Evolutionary conservation across 2,797 vertebrate species (phyloP).

Genomic region (Pantherophis alleghaniensis): DNA sequence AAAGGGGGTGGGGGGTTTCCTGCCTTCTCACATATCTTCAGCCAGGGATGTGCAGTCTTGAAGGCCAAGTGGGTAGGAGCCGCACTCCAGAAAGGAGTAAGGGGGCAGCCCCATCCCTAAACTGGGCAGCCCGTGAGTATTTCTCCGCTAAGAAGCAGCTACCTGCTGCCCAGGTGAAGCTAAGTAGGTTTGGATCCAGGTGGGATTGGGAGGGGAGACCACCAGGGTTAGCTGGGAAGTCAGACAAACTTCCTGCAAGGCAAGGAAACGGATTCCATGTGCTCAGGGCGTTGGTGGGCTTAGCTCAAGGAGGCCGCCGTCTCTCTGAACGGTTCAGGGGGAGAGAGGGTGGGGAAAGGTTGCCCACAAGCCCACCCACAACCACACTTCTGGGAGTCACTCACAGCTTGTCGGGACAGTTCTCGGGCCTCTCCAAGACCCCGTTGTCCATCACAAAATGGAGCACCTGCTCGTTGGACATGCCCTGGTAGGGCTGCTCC

Average conservation of each 20-base stretch:
- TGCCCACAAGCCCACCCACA: neutral
- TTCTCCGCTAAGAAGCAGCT: neutral
- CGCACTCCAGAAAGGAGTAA: neutral
- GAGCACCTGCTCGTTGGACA: constrained; percentile 81
- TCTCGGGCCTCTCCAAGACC: constrained; percentile 68
- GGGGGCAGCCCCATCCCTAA: neutral
- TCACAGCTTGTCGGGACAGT: constrained; percentile 75
- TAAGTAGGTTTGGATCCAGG: neutral
- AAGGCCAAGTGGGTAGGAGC: neutral
- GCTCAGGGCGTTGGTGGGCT: neutral
- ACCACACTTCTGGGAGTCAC: constrained; percentile 16
- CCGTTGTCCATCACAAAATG: constrained; percentile 77
- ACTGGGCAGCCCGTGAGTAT: neutral
- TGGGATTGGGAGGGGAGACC: neutral
- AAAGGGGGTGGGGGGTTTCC: neutral
- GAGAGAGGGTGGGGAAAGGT: neutral
- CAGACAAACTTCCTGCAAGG: neutral
- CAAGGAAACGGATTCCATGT: fast-evolving
- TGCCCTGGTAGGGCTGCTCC: constrained; percentile 79
- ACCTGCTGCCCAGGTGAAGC: neutral
- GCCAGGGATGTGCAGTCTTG: neutral
- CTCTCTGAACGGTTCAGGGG: neutral
- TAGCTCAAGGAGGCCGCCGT: neutral
- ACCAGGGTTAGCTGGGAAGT: neutral
- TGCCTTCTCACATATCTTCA: neutral